Evolutionary conservation across 2,113 vertebrate species (phyloP), one percentile per base, ranked within the genome.

Genomic region (Sinocyclocheilus rhinocerous): DNA sequence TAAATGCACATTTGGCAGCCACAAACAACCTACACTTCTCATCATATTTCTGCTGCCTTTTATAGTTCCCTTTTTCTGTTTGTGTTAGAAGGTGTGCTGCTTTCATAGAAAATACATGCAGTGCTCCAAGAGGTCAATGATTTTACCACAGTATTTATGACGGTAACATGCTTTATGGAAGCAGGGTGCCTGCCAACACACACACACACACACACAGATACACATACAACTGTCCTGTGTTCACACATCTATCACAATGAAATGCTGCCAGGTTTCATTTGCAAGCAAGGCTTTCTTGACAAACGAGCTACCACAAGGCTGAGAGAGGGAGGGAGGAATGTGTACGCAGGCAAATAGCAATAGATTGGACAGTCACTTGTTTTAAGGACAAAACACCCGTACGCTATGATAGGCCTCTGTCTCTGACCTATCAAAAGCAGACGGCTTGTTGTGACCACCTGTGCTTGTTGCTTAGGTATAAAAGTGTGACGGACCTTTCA

Each of bases 251-350:
- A 91, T 90, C 90, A 89, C 67, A 85, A 89, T 87, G 75, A 90
- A 88, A 92, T 48, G 55, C 84, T 87, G 90, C 29, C 89, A 87
- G 65, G 63, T 90, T 92, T 89, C 63, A 92, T 92, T 89, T 91
- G 82, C 86, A 89, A 92, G 84, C 67, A 22, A 86, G 85, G 82
- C 84, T 91, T 84, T 81, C 85, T 91, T 90, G 82, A 85, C 88
- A 91, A 91, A 92, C 86, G 84, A 92, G 89, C 90, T 86, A 78
- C 89, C 90, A 36, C 85, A 89, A 78, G 29, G 29, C 63, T 73
- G 29, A 61, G n/a, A 52, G 45, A 84, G 72, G 59, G 9, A 20
- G 12, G 24, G 18, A 67, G 59, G 15, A 20, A 48, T 42, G 50
- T 2, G 39, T 20, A 45, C 2, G n/a, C 42, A 48, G n/a, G 61